Evolutionary conservation across 1,140 invertebrate species (phyloP), one percentile per base, ranked within the genome.

Genomic region (Lordiphosa mommai): DNA sequence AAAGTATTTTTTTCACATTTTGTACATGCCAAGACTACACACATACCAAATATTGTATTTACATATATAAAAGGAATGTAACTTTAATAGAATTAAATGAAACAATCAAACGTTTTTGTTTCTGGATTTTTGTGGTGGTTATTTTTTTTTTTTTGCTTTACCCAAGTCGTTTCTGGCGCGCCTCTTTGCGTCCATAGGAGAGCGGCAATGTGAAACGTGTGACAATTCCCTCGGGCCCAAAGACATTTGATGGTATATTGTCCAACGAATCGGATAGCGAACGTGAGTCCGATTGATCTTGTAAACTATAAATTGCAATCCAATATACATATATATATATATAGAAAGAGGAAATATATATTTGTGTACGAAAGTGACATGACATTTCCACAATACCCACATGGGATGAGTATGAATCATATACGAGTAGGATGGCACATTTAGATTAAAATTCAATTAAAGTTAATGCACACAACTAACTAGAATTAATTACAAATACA

Each of bases 151-250:
- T 33, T 70, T 82, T 73, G 72, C 77, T 72, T 73, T 89, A 92
- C 91, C 91, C 88, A 91, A 89, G 91, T 87, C 91, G 90, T 87
- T 92, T 92, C 86, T 92, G 91, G 57, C 91, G 90, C 72, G 90
- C 91, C 88, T 92, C 91, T 86, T 91, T 91, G 69, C 91, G 90
- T 85, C 91, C 91, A 87, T 92, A 92, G 80, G 91, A 91, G 84
- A 92, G 89, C 51, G 91, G 91, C 87, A 92, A 89, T 76, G 91
- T 92, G 89, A 92, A 92, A 89, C 91, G 84, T 50, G 88, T 89
- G 47, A 89, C 88, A 71, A 89, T 87, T 59, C 88, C 88, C 72
- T 89, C 88, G 44, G 88, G 87, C 55, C 88, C 88, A 86, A 89
- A 89, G 37, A 89, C 88, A 82, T 89, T 89, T 49, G 88, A 89